These are phyloP conservation scores for Pseudonaja textilis DNA, from an alignment of 2,113 vertebrate genomes.

Conservation along the genomic window DNA sequence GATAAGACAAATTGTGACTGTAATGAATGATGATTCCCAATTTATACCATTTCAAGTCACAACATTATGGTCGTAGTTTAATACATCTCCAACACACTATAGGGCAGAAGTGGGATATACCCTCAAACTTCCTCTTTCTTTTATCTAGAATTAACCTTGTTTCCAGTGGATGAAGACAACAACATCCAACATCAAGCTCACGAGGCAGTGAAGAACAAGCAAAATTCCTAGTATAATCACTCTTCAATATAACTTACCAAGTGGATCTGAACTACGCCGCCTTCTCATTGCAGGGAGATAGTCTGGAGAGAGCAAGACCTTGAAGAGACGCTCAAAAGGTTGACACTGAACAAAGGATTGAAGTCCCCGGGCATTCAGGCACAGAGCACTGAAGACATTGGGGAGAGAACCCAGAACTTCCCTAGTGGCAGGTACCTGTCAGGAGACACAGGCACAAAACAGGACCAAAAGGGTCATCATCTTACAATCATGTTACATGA, in stretches of 20 bases:
- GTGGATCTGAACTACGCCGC: conserved; percentile 89
- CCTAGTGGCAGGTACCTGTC: conserved; percentile 90
- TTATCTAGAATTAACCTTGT: not conserved
- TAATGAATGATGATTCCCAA: not conserved
- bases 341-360: conserved; percentile 97
- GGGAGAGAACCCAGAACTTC: conserved; percentile 94
- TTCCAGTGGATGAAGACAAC: not conserved
- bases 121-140: not conserved
- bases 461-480: not conserved
- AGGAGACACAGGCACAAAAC: not conserved
- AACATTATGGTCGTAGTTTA: not conserved
- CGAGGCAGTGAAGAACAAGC: not conserved
- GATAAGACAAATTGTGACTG: not conserved
- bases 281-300: conserved; percentile 94
- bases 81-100: not conserved
- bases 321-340: conserved; percentile 95
- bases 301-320: conserved; percentile 94
- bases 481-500: not conserved
- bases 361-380: conserved; percentile 92
- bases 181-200: not conserved
- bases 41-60: not conserved
- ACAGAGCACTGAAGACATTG: conserved; percentile 95
- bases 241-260: conserved; percentile 75
- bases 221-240: not conserved
- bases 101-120: not conserved